A percentile compares a stretch with the other conserved stretches of the same genome.
phyloP scores from a whole-genome alignment of 2,888 invertebrate species.

The Seira musarum region DNA sequence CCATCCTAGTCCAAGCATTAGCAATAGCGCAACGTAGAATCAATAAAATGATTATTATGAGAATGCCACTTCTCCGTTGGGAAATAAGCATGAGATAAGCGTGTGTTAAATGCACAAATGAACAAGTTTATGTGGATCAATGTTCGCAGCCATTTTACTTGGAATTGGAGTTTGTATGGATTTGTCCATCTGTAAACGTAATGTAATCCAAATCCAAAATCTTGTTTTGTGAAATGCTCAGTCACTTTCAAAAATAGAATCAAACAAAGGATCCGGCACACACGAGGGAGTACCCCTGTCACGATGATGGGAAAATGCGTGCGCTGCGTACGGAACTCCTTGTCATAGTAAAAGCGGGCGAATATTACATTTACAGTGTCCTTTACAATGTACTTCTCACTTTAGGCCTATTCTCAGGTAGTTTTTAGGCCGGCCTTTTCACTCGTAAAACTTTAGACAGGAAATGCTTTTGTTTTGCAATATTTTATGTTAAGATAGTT shows the following conservation, averaged over 20 bases:
- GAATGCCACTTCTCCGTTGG: slow-evolving; percentile 25
- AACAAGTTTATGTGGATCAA: neutral
- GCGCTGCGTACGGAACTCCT: neutral
- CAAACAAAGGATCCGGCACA: neutral
- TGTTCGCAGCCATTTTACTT: too few relatives aligned
- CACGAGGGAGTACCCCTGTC: neutral
- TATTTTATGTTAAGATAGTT: too few relatives aligned
- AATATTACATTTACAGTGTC: too few relatives aligned
- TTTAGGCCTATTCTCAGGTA: too few relatives aligned
- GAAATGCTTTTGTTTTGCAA: too few relatives aligned
- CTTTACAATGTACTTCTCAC: too few relatives aligned
- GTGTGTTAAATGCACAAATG: neutral
- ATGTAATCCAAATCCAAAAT: neutral
- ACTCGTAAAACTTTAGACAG: too few relatives aligned
- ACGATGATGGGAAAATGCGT: neutral
- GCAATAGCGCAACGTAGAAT: neutral
- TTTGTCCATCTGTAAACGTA: too few relatives aligned
- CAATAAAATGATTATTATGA: slow-evolving; percentile 27
- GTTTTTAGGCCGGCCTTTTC: too few relatives aligned
- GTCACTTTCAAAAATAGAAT: neutral
- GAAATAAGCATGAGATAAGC: slow-evolving; percentile 1
- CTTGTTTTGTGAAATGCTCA: neutral
- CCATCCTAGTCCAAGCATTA: too few relatives aligned
- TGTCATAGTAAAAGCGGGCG: too few relatives aligned
- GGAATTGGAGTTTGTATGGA: too few relatives aligned